Evolutionary conservation across 1,140 invertebrate genomes (phyloP).

Genomic region (Neodiprion fabricii): DNA sequence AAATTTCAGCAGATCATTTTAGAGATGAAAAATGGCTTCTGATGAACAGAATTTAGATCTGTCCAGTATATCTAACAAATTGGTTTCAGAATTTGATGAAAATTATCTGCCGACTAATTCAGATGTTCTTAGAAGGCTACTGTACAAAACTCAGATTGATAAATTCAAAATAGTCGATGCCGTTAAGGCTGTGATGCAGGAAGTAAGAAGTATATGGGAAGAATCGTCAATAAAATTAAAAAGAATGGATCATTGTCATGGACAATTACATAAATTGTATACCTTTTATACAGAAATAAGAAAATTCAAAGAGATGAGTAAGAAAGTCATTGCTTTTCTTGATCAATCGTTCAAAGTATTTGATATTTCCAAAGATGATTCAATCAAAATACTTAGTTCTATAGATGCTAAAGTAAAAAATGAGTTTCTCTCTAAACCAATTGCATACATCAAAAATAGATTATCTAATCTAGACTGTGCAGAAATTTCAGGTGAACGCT

Average conservation of each 20-base stretch:
- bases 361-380: too few species aligned
- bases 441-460: slow-evolving; percentile 9
- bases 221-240: slow-evolving; percentile 5
- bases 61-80: not conserved
- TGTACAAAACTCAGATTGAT: slow-evolving; percentile 10
- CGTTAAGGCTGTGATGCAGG: slow-evolving; percentile 2
- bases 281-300: too few species aligned
- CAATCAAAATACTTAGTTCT: too few species aligned
- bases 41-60: slow-evolving; percentile 16
- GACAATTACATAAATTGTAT: not conserved
- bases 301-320: too few species aligned
- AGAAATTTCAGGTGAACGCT: slow-evolving; percentile 11
- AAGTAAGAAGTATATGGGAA: slow-evolving; percentile 17
- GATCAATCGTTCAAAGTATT: too few species aligned
- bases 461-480: not conserved
- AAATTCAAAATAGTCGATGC: slow-evolving; percentile 16
- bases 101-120: slow-evolving; percentile 15
- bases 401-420: too few species aligned
- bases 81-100: slow-evolving; percentile 14
- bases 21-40: slow-evolving; percentile 16
- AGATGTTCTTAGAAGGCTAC: slow-evolving; percentile 15
- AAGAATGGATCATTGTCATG: slow-evolving; percentile 6
- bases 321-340: too few species aligned
- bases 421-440: too few species aligned
- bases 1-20: slow-evolving; percentile 15